Conservation (phyloP, 2,888 invertebrate genomes). For the Cremastinae sp. region DNA sequence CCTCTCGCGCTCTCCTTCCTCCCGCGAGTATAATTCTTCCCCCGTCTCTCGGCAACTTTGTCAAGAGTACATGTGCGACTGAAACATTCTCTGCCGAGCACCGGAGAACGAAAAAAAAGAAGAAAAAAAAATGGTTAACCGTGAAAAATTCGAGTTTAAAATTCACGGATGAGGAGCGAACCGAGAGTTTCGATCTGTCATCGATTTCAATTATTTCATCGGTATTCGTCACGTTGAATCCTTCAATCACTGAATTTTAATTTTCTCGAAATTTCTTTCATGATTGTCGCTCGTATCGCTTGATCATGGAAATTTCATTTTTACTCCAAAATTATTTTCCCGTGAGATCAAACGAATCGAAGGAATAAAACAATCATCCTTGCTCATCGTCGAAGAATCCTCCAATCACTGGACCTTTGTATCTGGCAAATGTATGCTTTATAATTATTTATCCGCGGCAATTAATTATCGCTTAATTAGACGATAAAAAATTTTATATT, state of each 20-base stretch:
- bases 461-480: no score
- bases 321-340: conserved; percentile 6
- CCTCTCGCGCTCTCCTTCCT: conserved; percentile 10
- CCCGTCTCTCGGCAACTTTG: neutral
- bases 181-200: neutral
- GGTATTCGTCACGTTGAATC: neutral
- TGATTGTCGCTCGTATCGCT: neutral
- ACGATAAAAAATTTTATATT: no score
- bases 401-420: no score
- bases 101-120: neutral
- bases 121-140: neutral
- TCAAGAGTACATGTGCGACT: neutral
- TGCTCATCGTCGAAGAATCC: no score
- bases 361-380: no score
- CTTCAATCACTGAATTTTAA: conserved; percentile 1
- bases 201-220: conserved; percentile 9
- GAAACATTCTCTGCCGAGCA: neutral
- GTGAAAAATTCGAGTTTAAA: conserved; percentile 1
- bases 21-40: conserved; percentile 9
- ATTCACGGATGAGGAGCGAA: no score
- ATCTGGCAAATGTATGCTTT: no score
- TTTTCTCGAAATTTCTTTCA: neutral
- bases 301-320: conserved; percentile 7
- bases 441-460: no score
- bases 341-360: neutral